A percentile compares a stretch with the other conserved stretches of the same genome.
phyloP scores from a whole-genome alignment of 2,888 invertebrate genomes.

The Erebia aethiops region DNA sequence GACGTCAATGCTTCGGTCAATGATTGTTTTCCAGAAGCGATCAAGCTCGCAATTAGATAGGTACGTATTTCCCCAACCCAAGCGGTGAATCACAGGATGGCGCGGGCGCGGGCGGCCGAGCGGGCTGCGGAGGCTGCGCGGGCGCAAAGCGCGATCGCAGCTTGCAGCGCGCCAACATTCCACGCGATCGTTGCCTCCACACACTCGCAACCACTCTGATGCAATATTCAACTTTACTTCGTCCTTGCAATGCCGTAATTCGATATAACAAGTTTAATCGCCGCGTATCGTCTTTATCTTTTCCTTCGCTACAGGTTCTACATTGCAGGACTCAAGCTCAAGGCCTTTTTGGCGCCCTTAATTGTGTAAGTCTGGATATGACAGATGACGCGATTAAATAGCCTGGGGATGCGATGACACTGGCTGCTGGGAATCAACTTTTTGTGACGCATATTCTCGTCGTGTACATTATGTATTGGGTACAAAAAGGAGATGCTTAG shows the following conservation, averaged over 20 bases:
- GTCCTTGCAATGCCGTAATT: slow-evolving; percentile 84
- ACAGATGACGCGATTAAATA: slow-evolving; percentile 57
- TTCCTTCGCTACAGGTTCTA: slow-evolving; percentile 64
- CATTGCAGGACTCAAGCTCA: slow-evolving; percentile 55
- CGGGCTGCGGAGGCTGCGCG: slow-evolving; percentile 48
- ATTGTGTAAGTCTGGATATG: slow-evolving; percentile 61
- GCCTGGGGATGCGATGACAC: slow-evolving; percentile 46
- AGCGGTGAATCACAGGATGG: slow-evolving; percentile 64
- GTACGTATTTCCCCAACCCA: slow-evolving; percentile 69
- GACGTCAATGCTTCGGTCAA: slow-evolving; percentile 61
- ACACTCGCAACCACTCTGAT: slow-evolving; percentile 73
- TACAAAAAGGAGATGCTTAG: slow-evolving; percentile 47
- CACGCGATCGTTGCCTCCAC: slow-evolving; percentile 77
- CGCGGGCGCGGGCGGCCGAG: slow-evolving; percentile 46
- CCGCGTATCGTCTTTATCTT: slow-evolving; percentile 72
- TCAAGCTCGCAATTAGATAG: slow-evolving; percentile 53
- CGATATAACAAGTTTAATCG: slow-evolving; percentile 78
- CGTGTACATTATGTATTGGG: slow-evolving; percentile 47
- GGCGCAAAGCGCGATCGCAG: slow-evolving; percentile 45
- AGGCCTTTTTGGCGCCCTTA: slow-evolving; percentile 73
- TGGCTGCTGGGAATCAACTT: slow-evolving; percentile 35
- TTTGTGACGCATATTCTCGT: slow-evolving; percentile 15
- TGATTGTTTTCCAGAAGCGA: slow-evolving; percentile 43
- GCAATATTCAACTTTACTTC: slow-evolving; percentile 83
- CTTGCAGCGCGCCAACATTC: slow-evolving; percentile 68